Evolutionary conservation across 2,888 invertebrate species (phyloP).

Genomic region (Hyalella azteca): DNA sequence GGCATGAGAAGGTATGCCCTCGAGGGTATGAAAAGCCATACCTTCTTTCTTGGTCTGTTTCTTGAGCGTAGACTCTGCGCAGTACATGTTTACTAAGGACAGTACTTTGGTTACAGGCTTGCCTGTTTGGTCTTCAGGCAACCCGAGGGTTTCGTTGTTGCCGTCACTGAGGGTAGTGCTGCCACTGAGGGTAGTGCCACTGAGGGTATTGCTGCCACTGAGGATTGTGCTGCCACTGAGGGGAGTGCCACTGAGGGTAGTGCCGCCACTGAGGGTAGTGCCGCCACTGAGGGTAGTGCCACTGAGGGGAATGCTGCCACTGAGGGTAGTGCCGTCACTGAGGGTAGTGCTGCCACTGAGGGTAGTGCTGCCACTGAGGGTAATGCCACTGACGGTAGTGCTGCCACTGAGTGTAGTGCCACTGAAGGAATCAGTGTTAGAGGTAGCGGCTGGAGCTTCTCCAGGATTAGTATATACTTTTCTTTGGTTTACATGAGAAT

Average conservation of each 20-base stretch:
- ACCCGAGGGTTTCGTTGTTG: not conserved
- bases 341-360: not conserved
- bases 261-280: not conserved
- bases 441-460: too few relatives aligned
- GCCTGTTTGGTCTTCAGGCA: not conserved
- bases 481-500: not conserved
- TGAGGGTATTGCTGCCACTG: not conserved
- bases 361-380: not conserved
- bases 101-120: not conserved
- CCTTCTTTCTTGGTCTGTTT: too few relatives aligned
- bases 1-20: too few relatives aligned
- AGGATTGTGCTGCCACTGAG: not conserved
- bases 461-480: too few relatives aligned
- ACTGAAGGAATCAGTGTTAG: not conserved
- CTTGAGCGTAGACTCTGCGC: not conserved
- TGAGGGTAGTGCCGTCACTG: not conserved
- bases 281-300: not conserved
- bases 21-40: too few relatives aligned
- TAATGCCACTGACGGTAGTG: not conserved
- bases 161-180: not conserved
- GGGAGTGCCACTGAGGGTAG: not conserved
- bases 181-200: not conserved
- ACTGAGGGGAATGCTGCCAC: not conserved
- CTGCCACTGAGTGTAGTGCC: not conserved
- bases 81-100: not conserved